Evolutionary conservation across 2,797 vertebrate genomes (phyloP).

Genomic region (Lophotriccus pileatus): DNA sequence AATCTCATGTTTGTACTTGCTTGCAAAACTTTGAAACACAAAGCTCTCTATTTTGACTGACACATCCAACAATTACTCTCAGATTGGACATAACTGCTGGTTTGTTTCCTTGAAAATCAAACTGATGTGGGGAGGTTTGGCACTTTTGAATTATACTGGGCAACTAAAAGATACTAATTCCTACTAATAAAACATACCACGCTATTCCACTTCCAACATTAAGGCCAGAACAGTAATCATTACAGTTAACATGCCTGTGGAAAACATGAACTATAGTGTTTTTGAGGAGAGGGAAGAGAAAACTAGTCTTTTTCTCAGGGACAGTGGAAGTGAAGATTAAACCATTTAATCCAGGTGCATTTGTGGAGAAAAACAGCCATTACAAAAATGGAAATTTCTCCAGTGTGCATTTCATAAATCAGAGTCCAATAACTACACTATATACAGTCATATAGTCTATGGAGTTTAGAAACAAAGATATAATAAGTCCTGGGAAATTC

Average conservation of each 20-base stretch:
- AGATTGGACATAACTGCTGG: neutral
- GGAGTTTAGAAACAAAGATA: neutral
- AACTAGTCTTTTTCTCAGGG: neutral
- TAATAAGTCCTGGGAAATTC: neutral
- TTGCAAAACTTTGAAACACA: neutral
- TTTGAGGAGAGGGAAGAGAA: neutral
- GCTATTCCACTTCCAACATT: neutral
- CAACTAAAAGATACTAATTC: neutral
- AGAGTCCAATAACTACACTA: neutral
- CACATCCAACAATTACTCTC: neutral
- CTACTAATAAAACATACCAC: neutral
- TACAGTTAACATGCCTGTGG: neutral
- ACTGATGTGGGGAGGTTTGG: neutral
- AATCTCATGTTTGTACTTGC: neutral
- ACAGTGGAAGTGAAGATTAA: neutral
- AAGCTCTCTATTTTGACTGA: neutral
- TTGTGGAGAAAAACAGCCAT: neutral
- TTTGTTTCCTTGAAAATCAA: neutral
- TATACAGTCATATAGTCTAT: neutral
- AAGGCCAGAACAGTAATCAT: neutral
- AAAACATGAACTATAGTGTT: neutral
- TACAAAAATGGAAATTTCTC: neutral
- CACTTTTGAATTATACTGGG: neutral
- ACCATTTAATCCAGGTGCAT: neutral
- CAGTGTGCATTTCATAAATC: neutral